Evolutionary conservation across 2,797 vertebrate genomes (phyloP).

Genomic region (Bovichtus diacanthus): DNA sequence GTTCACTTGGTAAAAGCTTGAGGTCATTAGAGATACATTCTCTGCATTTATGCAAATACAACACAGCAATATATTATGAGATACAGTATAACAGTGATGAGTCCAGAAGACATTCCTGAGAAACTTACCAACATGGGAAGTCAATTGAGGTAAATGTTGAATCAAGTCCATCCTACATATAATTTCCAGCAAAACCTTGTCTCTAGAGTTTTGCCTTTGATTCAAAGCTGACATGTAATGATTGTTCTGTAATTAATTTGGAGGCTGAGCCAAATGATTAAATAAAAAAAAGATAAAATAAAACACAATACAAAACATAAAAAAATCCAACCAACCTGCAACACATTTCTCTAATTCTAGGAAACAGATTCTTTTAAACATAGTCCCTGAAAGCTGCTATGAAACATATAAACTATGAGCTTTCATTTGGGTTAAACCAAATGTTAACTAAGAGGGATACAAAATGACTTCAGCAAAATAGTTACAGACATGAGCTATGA

Average conservation of each 20-base stretch:
- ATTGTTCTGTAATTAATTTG: constrained; percentile 31
- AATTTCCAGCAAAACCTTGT: constrained; percentile 31
- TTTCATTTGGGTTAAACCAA: constrained; percentile 30
- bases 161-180: constrained; percentile 40
- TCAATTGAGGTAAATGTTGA: constrained; percentile 77
- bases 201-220: constrained; percentile 31
- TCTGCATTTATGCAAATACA: constrained; percentile 66
- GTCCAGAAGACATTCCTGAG: constrained; percentile 73
- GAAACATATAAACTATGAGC: constrained; percentile 28
- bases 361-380: constrained; percentile 33
- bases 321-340: constrained; percentile 26
- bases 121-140: constrained; percentile 78
- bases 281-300: constrained; percentile 52
- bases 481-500: constrained; percentile 35
- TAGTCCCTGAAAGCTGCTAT: constrained; percentile 50
- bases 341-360: constrained; percentile 2
- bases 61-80: constrained; percentile 65
- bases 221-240: constrained; percentile 49
- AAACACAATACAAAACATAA: constrained; percentile 28
- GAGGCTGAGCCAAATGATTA: constrained; percentile 61
- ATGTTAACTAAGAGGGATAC: constrained; percentile 17
- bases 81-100: constrained; percentile 51
- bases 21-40: constrained; percentile 74
- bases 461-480: constrained; percentile 33
- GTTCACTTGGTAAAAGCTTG: constrained; percentile 60